Conservation (phyloP, 2,113 vertebrate genomes). For the Brienomyrus brachyistius region DNA sequence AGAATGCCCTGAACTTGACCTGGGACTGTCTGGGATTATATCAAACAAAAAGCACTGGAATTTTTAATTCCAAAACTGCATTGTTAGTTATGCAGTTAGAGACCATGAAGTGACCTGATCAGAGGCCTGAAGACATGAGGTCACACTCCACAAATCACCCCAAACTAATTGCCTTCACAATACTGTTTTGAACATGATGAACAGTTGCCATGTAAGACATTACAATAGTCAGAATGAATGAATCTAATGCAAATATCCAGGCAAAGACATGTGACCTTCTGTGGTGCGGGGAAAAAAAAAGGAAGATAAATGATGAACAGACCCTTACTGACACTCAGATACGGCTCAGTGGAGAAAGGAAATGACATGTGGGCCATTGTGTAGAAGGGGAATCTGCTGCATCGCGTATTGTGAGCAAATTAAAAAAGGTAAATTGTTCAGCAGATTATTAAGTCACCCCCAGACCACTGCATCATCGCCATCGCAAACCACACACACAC, state of each 20-base stretch:
- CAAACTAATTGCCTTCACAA: not conserved
- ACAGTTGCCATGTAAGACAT: not conserved
- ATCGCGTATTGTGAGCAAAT: not conserved
- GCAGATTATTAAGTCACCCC: constrained; percentile 27
- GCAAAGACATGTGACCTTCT: not conserved
- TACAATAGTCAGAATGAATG: not conserved
- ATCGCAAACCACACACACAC: not conserved
- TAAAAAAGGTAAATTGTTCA: not conserved
- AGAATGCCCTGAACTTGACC: not conserved
- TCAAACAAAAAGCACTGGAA: not conserved
- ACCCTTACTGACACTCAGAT: not conserved
- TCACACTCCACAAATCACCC: not conserved
- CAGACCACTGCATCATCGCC: not conserved
- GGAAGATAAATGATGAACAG: not conserved
- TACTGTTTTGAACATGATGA: not conserved
- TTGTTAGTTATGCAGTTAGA: not conserved
- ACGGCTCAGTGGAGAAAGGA: not conserved
- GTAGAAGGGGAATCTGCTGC: not conserved
- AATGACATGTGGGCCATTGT: not conserved
- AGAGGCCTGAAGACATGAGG: not conserved
- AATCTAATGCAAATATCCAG: not conserved
- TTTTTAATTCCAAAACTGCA: not conserved
- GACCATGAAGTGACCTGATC: not conserved
- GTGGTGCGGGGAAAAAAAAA: not conserved
- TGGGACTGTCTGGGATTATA: not conserved